Evolutionary conservation across 2,888 invertebrate species (phyloP).

Genomic region (Orchestes rusci): DNA sequence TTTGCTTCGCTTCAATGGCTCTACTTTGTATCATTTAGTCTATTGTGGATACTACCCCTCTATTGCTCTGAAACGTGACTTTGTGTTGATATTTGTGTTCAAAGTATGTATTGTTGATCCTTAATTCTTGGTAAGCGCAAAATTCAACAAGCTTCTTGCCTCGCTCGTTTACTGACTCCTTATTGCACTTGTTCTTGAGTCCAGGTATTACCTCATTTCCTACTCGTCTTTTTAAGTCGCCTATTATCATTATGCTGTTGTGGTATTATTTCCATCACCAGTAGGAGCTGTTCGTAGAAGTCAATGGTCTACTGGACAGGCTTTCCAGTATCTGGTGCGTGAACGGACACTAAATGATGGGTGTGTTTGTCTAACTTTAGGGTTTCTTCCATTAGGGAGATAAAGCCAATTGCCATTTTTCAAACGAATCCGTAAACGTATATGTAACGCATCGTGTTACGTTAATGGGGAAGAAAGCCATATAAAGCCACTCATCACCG

Average conservation of each 20-base stretch:
- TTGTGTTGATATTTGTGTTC: constrained; percentile 1
- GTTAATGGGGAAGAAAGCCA: too few species aligned
- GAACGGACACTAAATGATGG: not conserved
- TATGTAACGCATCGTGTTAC: too few species aligned
- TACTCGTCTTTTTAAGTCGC: too few species aligned
- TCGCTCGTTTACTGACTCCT: not conserved
- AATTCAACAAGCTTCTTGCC: not conserved
- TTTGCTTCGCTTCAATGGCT: not conserved
- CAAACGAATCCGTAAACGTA: too few species aligned
- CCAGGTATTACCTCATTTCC: too few species aligned
- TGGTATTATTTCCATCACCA: not conserved
- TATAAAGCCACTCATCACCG: too few species aligned
- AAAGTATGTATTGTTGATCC: constrained; percentile 4
- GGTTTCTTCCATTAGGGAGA: too few species aligned
- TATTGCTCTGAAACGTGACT: not conserved
- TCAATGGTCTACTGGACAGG: not conserved
- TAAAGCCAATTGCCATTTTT: too few species aligned
- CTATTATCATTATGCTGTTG: not conserved
- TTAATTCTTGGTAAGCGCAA: not conserved
- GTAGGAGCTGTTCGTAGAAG: not conserved
- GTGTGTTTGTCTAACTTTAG: constrained; percentile 1
- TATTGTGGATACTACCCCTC: constrained; percentile 1
- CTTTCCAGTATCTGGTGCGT: too few species aligned
- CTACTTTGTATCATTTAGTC: constrained; percentile 2
- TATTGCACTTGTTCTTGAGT: constrained; percentile 1